Evolutionary conservation across 2,113 vertebrate genomes (phyloP).

Genomic region (Aldabrachelys gigantea): DNA sequence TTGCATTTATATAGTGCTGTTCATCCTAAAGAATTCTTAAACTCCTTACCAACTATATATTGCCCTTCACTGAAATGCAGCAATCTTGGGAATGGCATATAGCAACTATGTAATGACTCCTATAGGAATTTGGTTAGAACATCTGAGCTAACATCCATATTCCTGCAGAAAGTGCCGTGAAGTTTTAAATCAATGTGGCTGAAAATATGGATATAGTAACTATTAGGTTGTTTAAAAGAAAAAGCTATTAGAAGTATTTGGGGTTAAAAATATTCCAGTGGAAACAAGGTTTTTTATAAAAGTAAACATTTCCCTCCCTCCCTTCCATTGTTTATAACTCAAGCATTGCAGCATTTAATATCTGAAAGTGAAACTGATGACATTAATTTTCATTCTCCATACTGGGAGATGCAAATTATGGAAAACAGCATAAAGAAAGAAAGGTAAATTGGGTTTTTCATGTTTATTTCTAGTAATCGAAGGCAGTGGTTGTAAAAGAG

Average conservation of each 20-base stretch:
- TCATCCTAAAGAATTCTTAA: not conserved
- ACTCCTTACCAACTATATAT: not conserved
- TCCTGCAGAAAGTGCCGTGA: constrained; percentile 27
- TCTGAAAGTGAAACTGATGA: not conserved
- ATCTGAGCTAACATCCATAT: constrained; percentile 33
- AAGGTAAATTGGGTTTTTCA: not conserved
- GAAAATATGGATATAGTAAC: constrained; percentile 45
- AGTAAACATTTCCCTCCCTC: not conserved
- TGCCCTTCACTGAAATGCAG: constrained; percentile 10
- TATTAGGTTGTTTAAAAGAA: not conserved
- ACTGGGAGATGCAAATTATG: not conserved
- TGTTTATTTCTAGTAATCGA: not conserved
- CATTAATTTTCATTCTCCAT: not conserved
- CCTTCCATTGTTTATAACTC: not conserved
- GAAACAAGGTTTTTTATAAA: not conserved
- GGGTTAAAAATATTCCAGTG: not conserved
- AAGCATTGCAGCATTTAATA: not conserved
- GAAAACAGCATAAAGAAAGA: not conserved
- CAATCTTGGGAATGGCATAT: constrained; percentile 29
- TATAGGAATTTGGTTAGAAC: constrained; percentile 42
- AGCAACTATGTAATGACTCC: constrained; percentile 28
- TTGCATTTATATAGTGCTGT: not conserved
- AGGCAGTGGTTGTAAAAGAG: not conserved
- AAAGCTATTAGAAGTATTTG: not conserved
- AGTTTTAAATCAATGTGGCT: constrained; percentile 36